phyloP scores from a whole-genome alignment of 2,888 invertebrate species.

The Cerastis rubricosa region DNA sequence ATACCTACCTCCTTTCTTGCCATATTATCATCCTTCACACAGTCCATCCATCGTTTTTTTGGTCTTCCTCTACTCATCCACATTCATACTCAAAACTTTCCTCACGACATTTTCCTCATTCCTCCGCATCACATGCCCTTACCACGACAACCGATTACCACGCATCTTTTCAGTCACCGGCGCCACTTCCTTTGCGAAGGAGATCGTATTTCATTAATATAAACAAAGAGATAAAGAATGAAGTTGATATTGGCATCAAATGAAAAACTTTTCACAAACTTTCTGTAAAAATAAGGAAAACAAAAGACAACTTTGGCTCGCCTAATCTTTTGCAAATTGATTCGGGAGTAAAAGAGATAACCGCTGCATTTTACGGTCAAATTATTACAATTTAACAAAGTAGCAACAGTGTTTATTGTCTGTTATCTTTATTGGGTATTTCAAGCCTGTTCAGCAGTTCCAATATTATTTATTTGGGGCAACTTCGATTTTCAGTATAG shows the following conservation, averaged over 20 bases:
- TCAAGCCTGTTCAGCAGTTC: constrained; percentile 5
- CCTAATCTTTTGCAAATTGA: constrained; percentile 55
- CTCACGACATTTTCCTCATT: no score
- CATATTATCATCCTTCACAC: no score
- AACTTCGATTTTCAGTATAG: constrained; percentile 6
- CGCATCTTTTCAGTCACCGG: no score
- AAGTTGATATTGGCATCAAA: constrained; percentile 33
- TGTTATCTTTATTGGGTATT: constrained; percentile 19
- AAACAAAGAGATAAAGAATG: constrained; percentile 2
- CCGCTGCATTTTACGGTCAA: constrained; percentile 37
- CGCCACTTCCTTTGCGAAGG: no score
- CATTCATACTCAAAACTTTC: no score
- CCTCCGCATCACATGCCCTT: no score
- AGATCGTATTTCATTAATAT: constrained; percentile 17
- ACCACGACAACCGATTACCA: no score
- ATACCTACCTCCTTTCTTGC: no score
- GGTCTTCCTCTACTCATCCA: no score
- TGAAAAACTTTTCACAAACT: constrained; percentile 25
- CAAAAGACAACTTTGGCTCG: constrained; percentile 36
- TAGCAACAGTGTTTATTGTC: constrained; percentile 24
- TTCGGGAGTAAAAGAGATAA: constrained; percentile 37
- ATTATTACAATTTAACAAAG: constrained; percentile 42
- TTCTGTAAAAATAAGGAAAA: constrained; percentile 32
- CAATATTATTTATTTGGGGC: constrained; percentile 14
- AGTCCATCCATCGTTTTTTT: no score